Evolutionary conservation across 2,113 vertebrate species (phyloP), one percentile per base, ranked within the genome.

Genomic region (Leucoraja erinaceus): DNA sequence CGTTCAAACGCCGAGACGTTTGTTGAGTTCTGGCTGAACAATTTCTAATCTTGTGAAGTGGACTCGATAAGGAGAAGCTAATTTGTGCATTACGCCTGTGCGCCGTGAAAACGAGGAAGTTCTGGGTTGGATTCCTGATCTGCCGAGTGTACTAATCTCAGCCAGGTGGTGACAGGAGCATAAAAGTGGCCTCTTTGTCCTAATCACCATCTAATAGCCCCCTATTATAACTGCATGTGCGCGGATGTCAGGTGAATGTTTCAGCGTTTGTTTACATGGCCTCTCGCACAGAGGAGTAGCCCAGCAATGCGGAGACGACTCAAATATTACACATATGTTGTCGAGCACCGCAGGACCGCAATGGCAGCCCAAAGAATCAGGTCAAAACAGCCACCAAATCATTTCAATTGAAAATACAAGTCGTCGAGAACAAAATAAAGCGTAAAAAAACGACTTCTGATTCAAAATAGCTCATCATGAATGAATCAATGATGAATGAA

Each of bases 171-270:
- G 56, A 59, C 56, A 88, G 59, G 59, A 88, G 28, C 59, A 66
- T 59, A 56, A 63, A 88, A 88, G 63, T 31, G 83, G 59, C 28
- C n/a, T 63, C 59, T 31, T 88, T 88, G 59, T 4, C 59, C 59
- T 88, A 88, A 88, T 88, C 83, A 88, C 59, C 59, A 88, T 18
- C n/a, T 66, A 88, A 88, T 88, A 59, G 83, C 12, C 14, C 38
- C 22, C 83, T 33, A 88, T 88, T 88, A 66, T 28, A 88, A 88
- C 28, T 66, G 59, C 59, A 33, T 66, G 83, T 31, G 59, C 12
- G 31, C n/a, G 56, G 14, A 86, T 63, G 59, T 88, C 56, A 88
- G n/a, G 28, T 63, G 28, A 88, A 88, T n/a, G 16, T 88, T 20
- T 88, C 28, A 63, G 59, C 28, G 12, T n/a, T 18, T 66, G 83